A percentile compares a stretch with the other conserved stretches of the same genome.
These are phyloP conservation scores for Hyposoter didymator DNA, from an alignment of 2,888 invertebrate genomes.

Conservation along the genomic window DNA sequence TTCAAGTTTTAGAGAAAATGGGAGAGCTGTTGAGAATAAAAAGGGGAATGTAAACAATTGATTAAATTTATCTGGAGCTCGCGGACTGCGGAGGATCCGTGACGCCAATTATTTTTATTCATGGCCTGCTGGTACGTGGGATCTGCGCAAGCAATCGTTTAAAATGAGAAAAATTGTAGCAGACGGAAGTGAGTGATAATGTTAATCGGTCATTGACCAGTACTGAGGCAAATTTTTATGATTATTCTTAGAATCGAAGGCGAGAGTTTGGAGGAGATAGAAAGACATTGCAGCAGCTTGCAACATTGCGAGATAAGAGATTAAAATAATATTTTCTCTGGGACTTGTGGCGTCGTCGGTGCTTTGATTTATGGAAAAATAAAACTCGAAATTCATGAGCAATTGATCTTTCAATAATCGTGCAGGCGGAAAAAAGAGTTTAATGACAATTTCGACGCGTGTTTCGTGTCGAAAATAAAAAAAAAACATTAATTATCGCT, in stretches of 20 bases:
- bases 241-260: slow-evolving; percentile 28
- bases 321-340: slow-evolving; percentile 17
- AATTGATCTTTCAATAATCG: slow-evolving; percentile 53
- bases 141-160: background rate
- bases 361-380: slow-evolving; percentile 19
- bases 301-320: slow-evolving; percentile 31
- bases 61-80: slow-evolving; percentile 56
- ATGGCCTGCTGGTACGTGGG: background rate
- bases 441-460: slow-evolving; percentile 46
- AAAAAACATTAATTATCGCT: slow-evolving; percentile 43
- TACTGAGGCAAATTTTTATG: slow-evolving; percentile 14
- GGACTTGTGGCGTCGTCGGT: background rate
- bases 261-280: slow-evolving; percentile 21
- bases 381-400: background rate
- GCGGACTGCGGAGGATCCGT: slow-evolving; percentile 36
- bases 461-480: slow-evolving; percentile 26
- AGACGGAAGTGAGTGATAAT: slow-evolving; percentile 73
- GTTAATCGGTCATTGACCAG: slow-evolving; percentile 78
- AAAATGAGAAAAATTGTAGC: slow-evolving; percentile 13
- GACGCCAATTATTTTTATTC: slow-evolving; percentile 14
- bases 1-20: slow-evolving; percentile 8
- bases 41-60: slow-evolving; percentile 58
- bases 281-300: slow-evolving; percentile 42
- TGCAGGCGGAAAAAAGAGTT: slow-evolving; percentile 30
- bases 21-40: slow-evolving; percentile 14